Percentiles rank a stretch among this genome's conserved stretches.
These are phyloP conservation scores for Epizoanthus ramosus DNA, from an alignment of 92 coral and sea anemone species.

Conservation along the genomic window DNA sequence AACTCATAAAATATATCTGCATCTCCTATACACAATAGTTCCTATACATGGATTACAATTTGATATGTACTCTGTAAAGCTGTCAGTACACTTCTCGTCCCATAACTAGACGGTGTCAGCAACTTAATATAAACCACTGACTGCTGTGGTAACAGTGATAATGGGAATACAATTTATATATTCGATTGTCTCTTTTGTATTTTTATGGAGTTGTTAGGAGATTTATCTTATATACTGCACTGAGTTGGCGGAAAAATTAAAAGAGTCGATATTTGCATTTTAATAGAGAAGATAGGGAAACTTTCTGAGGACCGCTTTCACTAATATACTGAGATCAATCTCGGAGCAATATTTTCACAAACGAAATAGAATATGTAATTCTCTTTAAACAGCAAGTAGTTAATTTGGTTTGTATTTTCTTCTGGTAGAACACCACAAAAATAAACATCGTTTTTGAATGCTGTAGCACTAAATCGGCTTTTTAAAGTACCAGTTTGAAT, in stretches of 20 bases:
- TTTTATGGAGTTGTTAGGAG: not conserved
- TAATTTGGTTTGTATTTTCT: too few species aligned
- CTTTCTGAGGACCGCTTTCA: not conserved
- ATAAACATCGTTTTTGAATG: too few species aligned
- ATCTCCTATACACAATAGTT: slow-evolving; percentile 5
- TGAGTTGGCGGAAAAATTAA: slow-evolving; percentile 1
- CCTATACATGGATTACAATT: not conserved
- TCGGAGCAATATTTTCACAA: too few species aligned
- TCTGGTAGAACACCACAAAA: too few species aligned
- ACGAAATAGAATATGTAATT: too few species aligned
- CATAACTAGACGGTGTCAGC: not conserved
- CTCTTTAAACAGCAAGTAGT: too few species aligned
- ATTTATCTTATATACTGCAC: not conserved
- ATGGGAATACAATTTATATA: not conserved
- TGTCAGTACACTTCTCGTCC: slow-evolving; percentile 6
- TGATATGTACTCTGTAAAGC: not conserved
- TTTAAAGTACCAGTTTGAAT: too few species aligned
- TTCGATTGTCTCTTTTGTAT: not conserved
- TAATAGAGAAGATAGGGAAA: not conserved
- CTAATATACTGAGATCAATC: not conserved
- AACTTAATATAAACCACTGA: not conserved
- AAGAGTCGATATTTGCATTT: not conserved
- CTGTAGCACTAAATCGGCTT: too few species aligned
- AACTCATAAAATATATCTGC: slow-evolving; percentile 3
- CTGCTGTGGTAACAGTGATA: not conserved